Conservation (phyloP, 2,113 vertebrate genomes). For the Otolemur garnettii region DNA sequence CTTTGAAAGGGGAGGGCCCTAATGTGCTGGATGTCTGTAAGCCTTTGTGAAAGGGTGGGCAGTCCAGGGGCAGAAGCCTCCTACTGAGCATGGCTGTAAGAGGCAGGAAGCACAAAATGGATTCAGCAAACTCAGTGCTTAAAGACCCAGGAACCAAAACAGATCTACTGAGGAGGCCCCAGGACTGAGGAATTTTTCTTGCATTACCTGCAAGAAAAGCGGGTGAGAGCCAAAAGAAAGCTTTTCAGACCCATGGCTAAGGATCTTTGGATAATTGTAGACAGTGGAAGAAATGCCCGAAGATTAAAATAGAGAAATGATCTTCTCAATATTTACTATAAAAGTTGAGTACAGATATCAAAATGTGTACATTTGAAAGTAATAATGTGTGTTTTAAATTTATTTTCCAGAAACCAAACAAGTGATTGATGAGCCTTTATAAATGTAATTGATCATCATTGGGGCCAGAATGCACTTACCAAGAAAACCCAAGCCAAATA, state of each 20-base stretch:
- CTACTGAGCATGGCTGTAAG: background rate
- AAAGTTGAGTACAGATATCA: slow-evolving; percentile 24
- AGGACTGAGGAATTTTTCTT: background rate
- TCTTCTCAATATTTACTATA: slow-evolving; percentile 7
- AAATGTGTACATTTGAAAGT: background rate
- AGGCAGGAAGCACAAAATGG: background rate
- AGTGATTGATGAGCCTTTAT: slow-evolving; percentile 6
- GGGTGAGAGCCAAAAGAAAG: background rate
- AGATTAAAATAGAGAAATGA: background rate
- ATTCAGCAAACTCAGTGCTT: background rate
- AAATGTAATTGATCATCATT: background rate
- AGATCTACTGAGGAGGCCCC: background rate
- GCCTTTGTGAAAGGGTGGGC: background rate
- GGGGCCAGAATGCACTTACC: background rate
- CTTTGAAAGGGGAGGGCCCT: background rate
- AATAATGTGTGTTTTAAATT: slow-evolving; percentile 5
- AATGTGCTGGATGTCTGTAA: background rate
- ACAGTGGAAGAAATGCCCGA: background rate
- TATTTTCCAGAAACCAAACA: slow-evolving; percentile 44
- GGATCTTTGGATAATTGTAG: background rate
- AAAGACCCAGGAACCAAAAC: background rate
- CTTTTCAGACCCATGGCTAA: background rate
- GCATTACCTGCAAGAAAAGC: background rate
- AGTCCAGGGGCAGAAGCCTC: background rate
- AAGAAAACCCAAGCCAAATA: background rate